Evolutionary conservation across 2,888 invertebrate species (phyloP), one percentile per base, ranked within the genome.

Genomic region (Homarus gammarus): DNA sequence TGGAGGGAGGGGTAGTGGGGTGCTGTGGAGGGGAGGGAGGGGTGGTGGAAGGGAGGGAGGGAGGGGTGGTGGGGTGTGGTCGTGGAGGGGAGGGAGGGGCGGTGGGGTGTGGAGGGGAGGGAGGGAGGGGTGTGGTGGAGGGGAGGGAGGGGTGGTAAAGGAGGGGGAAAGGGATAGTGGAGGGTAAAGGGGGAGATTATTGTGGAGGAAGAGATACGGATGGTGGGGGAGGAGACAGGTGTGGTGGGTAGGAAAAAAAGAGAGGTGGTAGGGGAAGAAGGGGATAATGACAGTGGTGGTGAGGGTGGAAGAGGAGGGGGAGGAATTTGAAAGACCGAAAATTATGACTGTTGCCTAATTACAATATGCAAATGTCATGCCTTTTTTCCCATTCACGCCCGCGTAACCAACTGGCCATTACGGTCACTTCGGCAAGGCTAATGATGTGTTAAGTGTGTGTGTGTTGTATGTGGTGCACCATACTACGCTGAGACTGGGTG

Each of bases 281-380:
- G n/a, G n/a, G n/a, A n/a, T n/a, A n/a, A n/a, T n/a, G n/a, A n/a
- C n/a, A n/a, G n/a, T n/a, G n/a, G n/a, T n/a, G n/a, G n/a, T n/a
- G 31, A 12, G 12, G 33, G 56, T 12, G 27, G 56, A 6, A 15
- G 8, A 18, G 51, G 49, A 51, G 78, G 18, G 78, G 38, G 36
- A 6, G 61, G 64, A 61, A 64, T 18, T 64, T 40, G 61, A 38
- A 84, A 31, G 72, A 73, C 64, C 44, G 44, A 82, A 40, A 70
- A 68, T 70, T 82, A 49, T 38, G 70, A 49, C 70, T 72, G n/a
- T 31, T 44, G 49, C n/a, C 70, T 72, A 70, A 70, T 83, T 49
- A 49, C 83, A 40, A 70, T 83, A 83, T 83, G 83, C 33, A 72
- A 83, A 83, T 83, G 64, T n/a, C 33, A 33, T 22, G 49, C 72